Base-by-base conservation (phyloP, 1,140 invertebrate genomes). In the Bombus consobrinus region DNA sequence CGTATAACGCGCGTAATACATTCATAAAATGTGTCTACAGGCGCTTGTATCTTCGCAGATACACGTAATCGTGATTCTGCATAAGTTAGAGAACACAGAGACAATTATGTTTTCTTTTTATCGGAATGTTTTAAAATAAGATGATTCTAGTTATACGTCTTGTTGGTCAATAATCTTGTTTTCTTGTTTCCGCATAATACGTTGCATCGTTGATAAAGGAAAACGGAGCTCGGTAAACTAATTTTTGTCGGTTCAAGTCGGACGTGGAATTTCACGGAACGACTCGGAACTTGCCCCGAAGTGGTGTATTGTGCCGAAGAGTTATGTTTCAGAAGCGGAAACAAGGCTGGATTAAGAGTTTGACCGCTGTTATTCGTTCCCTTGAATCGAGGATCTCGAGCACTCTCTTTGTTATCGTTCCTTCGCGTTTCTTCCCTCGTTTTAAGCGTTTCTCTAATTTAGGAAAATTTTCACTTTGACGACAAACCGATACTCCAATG, bases 351-450 rank as follows among this genome's bases (percentile, higher is more conserved):
- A 74, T 82, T 74, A 69, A 77, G 74, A 69, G 82, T 78, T 77
- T 68, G 82, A 78, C 82, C 74, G 74, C 12, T 68, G 74, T 78
- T 83, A 69, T 83, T 83, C 74, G 64, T 83, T 83, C 82, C 43
- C 41, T 78, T 25, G n/a, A 78, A 78, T 57, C 72, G 18, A 22
- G 28, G 15, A 77, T 69, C 62, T 69, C 73, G 22, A 78, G 82
- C 47, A 43, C n/a, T 43, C 62, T 25, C 75, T 78, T 78, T 66
- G 75, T 78, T 78, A 78, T n/a, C 57, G 12, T 41, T 62, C 37
- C 15, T n/a, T 37, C 37, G 75, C 34, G 22, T 77, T 62, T 62
- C 37, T n/a, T 41, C 25, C 37, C 15, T 2, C 32, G 39, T 39
- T 66, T 83, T 43, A 57, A 80, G 25, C 41, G 78, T 6, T 28